A percentile compares a stretch with the other conserved stretches of the same genome.
Conservation (phyloP, 2,888 invertebrate genomes). For the Cremastobaeus sp. region DNA sequence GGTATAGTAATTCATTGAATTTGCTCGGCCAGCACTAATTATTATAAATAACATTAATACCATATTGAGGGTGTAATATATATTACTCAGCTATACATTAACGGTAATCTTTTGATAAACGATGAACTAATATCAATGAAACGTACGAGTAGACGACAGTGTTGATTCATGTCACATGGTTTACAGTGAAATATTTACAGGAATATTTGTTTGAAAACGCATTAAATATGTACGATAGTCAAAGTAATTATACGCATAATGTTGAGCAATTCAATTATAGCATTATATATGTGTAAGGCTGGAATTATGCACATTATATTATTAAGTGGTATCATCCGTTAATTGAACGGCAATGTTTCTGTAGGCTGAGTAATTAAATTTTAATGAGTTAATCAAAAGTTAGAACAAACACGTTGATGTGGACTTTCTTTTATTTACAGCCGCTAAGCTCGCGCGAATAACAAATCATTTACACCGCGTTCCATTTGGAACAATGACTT, state of each 20-base stretch:
- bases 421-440: no score
- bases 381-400: no score
- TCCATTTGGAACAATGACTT: no score
- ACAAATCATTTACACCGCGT: no score
- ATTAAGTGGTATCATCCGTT: conserved; percentile 11
- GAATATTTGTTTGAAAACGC: conserved; percentile 29
- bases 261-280: conserved; percentile 4
- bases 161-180: conserved; percentile 28
- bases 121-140: conserved; percentile 45
- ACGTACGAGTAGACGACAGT: conserved; percentile 24
- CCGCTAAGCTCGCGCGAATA: no score
- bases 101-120: conserved; percentile 49
- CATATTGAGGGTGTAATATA: conserved; percentile 25
- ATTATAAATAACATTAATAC: conserved; percentile 37
- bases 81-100: conserved; percentile 25
- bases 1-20: conserved; percentile 44
- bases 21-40: conserved; percentile 38
- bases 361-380: no score
- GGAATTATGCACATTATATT: conserved; percentile 22
- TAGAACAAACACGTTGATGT: no score
- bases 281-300: not conserved
- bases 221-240: conserved; percentile 31
- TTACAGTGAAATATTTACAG: conserved; percentile 25
- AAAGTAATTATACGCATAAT: conserved; percentile 20
- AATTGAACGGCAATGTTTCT: no score